Evolutionary conservation across 2,888 invertebrate genomes (phyloP).

Genomic region (Baronia brevicornis): DNA sequence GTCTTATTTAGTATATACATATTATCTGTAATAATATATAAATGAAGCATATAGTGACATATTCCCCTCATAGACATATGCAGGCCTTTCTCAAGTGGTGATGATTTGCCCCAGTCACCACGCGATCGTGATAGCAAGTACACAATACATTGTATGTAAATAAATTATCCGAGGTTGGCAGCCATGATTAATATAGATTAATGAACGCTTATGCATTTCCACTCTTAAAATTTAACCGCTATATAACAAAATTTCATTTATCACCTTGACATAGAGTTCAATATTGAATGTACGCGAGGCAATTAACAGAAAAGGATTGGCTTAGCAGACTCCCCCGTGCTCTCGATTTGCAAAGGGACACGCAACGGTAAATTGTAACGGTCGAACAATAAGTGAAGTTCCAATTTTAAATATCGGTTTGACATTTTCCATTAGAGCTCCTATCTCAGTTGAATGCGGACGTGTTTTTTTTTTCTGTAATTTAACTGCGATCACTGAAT

Average conservation of each 20-base stretch:
- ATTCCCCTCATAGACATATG: no score
- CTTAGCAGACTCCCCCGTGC: slow-evolving; percentile 25
- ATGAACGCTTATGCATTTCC: slow-evolving; percentile 19
- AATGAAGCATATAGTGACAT: no score
- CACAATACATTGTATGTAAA: slow-evolving; percentile 5
- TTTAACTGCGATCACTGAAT: no score
- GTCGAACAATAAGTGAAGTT: slow-evolving; percentile 22
- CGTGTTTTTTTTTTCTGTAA: no score
- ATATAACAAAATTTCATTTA: slow-evolving; percentile 3
- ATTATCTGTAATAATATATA: no score
- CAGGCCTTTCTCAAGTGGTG: no score
- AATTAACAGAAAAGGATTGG: slow-evolving; percentile 22
- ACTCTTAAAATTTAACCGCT: not conserved
- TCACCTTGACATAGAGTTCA: slow-evolving; percentile 12
- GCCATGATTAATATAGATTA: slow-evolving; percentile 28
- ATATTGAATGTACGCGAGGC: slow-evolving; percentile 4
- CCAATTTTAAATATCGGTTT: slow-evolving; percentile 8
- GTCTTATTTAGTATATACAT: no score
- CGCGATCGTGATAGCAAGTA: no score
- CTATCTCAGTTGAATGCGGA: not conserved
- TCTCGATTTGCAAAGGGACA: slow-evolving; percentile 59
- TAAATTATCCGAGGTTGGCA: slow-evolving; percentile 24
- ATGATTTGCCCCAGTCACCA: no score
- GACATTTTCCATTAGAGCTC: not conserved
- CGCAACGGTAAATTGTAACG: slow-evolving; percentile 59